phyloP scores from a whole-genome alignment of 2,888 invertebrate species.

The Xylota segnis region DNA sequence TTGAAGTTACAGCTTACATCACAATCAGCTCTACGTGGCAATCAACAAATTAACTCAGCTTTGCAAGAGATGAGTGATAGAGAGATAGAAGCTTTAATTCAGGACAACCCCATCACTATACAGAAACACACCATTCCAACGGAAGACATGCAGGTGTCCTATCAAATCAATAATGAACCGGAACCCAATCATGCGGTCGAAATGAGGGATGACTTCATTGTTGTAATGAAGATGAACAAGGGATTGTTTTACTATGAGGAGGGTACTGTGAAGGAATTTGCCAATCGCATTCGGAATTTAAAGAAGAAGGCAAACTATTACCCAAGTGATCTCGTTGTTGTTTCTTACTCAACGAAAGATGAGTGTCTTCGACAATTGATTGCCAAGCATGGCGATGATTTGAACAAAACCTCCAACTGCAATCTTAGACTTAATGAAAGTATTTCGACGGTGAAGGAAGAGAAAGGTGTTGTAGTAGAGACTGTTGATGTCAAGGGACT shows the following conservation, averaged over 20 bases:
- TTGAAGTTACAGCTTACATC: constrained; percentile 2
- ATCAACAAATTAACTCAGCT: constrained; percentile 82
- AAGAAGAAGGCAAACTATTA: constrained; percentile 95
- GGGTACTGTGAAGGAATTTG: constrained; percentile 95
- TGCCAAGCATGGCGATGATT: constrained; percentile 7
- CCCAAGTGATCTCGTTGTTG: constrained; percentile 93
- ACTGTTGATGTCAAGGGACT: not conserved
- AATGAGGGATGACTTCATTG: constrained; percentile 92
- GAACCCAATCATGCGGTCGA: constrained; percentile 91
- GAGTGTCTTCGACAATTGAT: constrained; percentile 81
- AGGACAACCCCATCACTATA: constrained; percentile 88
- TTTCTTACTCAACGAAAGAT: constrained; percentile 88
- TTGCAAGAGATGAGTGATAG: constrained; percentile 90
- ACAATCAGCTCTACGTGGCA: not conserved
- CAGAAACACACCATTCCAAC: constrained; percentile 86
- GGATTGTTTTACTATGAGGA: constrained; percentile 90
- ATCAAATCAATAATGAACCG: constrained; percentile 56
- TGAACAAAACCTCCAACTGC: not conserved
- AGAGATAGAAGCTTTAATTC: constrained; percentile 90
- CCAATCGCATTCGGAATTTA: constrained; percentile 96
- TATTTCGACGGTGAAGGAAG: not conserved
- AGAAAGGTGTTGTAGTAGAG: not conserved
- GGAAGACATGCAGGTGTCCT: constrained; percentile 90
- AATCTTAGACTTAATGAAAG: not conserved
- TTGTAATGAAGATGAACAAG: constrained; percentile 93